phyloP scores from a whole-genome alignment of 2,113 vertebrate species.

The Pionites leucogaster region DNA sequence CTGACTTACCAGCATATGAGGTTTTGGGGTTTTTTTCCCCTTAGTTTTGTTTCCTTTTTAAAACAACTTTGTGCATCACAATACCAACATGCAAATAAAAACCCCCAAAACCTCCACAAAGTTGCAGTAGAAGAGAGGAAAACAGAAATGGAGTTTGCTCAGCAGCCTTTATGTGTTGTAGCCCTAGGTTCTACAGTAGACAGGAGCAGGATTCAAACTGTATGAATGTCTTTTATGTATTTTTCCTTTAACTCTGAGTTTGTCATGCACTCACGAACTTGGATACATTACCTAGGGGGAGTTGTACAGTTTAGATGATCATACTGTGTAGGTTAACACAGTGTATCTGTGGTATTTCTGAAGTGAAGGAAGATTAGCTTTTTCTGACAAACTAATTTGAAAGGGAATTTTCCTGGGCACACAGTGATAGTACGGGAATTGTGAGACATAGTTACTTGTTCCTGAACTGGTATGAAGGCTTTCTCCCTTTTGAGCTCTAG shows the following conservation, averaged over 20 bases:
- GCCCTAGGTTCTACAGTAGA: not conserved
- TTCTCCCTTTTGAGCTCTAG: conserved; percentile 23
- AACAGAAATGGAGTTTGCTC: not conserved
- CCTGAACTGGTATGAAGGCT: not conserved
- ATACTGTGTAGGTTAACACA: not conserved
- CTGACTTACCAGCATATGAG: not conserved
- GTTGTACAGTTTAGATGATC: not conserved
- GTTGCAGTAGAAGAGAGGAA: not conserved
- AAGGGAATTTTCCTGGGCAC: not conserved
- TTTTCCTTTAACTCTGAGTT: not conserved
- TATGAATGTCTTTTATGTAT: not conserved
- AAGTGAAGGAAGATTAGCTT: not conserved
- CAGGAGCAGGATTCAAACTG: not conserved
- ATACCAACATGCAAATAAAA: not conserved
- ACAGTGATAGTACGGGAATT: not conserved
- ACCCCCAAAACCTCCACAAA: too few relatives aligned
- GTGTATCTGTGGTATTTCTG: not conserved
- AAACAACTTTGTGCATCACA: not conserved
- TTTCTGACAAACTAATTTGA: not conserved
- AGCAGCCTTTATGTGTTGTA: not conserved
- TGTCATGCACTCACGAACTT: not conserved
- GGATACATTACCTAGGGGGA: not conserved
- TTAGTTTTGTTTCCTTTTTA: not conserved
- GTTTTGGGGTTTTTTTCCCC: rapidly evolving
- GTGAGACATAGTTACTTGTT: not conserved